These are phyloP conservation scores for Pheosia tremula DNA, from an alignment of 2,888 invertebrate genomes.

Conservation along the genomic window DNA sequence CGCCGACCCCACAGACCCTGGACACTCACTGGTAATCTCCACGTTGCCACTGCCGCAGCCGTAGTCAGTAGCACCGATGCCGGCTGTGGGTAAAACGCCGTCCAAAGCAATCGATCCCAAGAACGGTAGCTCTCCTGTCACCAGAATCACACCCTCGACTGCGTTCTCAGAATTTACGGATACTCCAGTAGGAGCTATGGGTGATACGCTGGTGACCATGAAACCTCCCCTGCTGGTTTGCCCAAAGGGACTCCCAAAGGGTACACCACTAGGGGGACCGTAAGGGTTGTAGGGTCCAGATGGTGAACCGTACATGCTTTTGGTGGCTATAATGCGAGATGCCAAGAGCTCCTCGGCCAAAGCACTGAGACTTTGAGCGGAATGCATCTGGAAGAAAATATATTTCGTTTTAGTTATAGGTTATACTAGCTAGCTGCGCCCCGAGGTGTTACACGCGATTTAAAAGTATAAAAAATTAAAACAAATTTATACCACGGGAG, in stretches of 20 bases:
- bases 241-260: neutral
- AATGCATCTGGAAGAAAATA: too few relatives aligned
- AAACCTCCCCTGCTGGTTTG: constrained; percentile 40
- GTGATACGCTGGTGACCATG: constrained; percentile 42
- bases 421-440: too few relatives aligned
- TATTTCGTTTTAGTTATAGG: too few relatives aligned
- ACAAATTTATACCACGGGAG: too few relatives aligned
- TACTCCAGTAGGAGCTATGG: constrained; percentile 51
- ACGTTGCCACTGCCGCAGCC: constrained; percentile 53
- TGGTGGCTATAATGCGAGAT: neutral
- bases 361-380: too few relatives aligned
- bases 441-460: too few relatives aligned
- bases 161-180: constrained; percentile 43
- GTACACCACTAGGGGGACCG: neutral
- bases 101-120: constrained; percentile 41
- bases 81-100: constrained; percentile 44
- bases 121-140: constrained; percentile 43
- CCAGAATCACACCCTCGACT: constrained; percentile 38
- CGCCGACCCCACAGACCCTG: constrained; percentile 17
- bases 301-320: neutral
- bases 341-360: too few relatives aligned
- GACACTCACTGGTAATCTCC: constrained; percentile 44
- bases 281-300: too few relatives aligned
- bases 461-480: too few relatives aligned
- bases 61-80: constrained; percentile 51